phyloP scores from a whole-genome alignment of 2,113 vertebrate genomes.

The Nibea coibor region DNA sequence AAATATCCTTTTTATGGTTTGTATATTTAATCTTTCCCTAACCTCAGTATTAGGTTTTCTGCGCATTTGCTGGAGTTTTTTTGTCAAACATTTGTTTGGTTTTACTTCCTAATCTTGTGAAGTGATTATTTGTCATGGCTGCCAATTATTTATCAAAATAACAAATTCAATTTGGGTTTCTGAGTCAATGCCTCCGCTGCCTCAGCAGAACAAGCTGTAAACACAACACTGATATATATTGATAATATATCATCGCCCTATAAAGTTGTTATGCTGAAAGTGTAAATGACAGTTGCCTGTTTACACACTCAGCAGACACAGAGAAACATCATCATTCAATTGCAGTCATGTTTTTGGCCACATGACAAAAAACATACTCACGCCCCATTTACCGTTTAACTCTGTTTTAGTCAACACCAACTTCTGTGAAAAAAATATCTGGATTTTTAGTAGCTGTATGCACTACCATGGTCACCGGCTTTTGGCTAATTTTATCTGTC shows the following conservation, averaged over 20 bases:
- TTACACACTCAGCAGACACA: not conserved
- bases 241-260: not conserved
- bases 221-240: not conserved
- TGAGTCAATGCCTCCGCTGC: not conserved
- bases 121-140: not conserved
- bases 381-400: not conserved
- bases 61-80: not conserved
- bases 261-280: not conserved
- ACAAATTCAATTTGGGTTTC: not conserved
- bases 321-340: not conserved
- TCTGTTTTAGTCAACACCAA: not conserved
- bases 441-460: not conserved
- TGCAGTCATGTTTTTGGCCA: not conserved
- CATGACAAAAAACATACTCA: not conserved
- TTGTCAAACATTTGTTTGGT: not conserved
- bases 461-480: not conserved
- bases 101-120: not conserved
- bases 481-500: no score
- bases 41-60: not conserved
- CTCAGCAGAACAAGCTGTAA: not conserved
- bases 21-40: not conserved
- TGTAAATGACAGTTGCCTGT: not conserved
- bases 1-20: not conserved
- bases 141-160: not conserved
- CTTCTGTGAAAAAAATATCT: not conserved